Evolutionary conservation across 2,113 vertebrate species (phyloP).

Genomic region (Eudyptes chrysolophus): DNA sequence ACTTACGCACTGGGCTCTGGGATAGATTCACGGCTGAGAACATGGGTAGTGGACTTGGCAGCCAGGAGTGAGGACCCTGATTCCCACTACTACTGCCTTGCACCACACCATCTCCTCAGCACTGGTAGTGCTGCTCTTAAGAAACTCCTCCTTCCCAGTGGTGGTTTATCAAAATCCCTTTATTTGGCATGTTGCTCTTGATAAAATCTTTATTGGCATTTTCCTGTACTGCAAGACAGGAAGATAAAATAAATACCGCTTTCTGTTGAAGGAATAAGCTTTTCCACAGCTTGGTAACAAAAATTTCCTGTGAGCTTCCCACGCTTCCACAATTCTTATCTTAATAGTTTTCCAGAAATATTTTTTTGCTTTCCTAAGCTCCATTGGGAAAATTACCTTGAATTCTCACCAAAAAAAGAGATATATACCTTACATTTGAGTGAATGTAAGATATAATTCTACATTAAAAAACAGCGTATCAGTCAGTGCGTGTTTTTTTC

Average conservation of each 20-base stretch:
- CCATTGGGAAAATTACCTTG: not conserved
- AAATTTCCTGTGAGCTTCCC: not conserved
- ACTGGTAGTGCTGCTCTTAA: not conserved
- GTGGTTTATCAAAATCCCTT: not conserved
- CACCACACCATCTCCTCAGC: not conserved
- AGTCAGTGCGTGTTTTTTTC: not conserved
- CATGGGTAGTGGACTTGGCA: not conserved
- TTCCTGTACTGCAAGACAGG: not conserved
- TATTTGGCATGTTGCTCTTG: not conserved
- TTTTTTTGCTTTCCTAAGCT: not conserved
- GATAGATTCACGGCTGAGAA: not conserved
- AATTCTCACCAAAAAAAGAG: not conserved
- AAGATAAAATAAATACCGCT: not conserved
- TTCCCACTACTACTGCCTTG: not conserved
- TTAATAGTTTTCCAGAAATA: not conserved
- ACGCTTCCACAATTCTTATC: not conserved
- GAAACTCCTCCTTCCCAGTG: not conserved
- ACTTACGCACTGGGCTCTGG: fast-evolving
- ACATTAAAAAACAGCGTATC: not conserved
- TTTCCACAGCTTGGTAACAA: not conserved
- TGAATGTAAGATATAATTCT: not conserved
- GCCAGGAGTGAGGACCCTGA: not conserved
- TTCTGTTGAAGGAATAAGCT: not conserved
- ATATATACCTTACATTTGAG: not conserved
- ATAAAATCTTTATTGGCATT: not conserved